These are phyloP conservation scores for Parasteatoda tepidariorum DNA, from an alignment of 1,140 invertebrate species.

Conservation along the genomic window DNA sequence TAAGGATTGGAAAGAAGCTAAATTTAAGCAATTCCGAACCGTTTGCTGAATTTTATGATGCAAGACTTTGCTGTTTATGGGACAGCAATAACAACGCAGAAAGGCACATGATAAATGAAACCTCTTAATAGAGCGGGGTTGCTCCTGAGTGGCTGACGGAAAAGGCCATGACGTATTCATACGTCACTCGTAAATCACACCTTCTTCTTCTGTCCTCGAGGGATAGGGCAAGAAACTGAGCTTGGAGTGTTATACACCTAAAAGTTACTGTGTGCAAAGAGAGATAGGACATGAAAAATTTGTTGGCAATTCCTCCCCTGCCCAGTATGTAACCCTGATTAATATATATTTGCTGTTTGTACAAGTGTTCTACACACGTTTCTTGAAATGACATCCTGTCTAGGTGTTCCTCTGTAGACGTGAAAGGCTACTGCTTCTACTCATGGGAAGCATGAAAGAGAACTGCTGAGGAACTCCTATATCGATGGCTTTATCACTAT, in stretches of 20 bases:
- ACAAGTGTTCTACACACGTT: slow-evolving; percentile 10
- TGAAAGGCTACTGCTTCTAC: slow-evolving; percentile 36
- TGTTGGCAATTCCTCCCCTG: slow-evolving; percentile 40
- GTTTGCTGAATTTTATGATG: slow-evolving; percentile 58
- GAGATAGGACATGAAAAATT: slow-evolving; percentile 53
- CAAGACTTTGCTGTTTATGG: slow-evolving; percentile 54
- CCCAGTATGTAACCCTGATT: slow-evolving; percentile 36
- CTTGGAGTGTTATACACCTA: slow-evolving; percentile 59
- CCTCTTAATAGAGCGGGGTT: slow-evolving; percentile 46
- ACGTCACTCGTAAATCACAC: slow-evolving; percentile 24
- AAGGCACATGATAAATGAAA: slow-evolving; percentile 62
- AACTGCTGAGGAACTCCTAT: slow-evolving; percentile 36
- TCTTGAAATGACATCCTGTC: slow-evolving; percentile 13
- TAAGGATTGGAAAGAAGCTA: slow-evolving; percentile 56
- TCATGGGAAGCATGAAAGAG: slow-evolving; percentile 11
- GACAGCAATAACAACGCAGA: slow-evolving; percentile 61
- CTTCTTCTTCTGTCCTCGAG: slow-evolving; percentile 13
- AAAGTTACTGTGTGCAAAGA: slow-evolving; percentile 58
- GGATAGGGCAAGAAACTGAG: slow-evolving; percentile 51
- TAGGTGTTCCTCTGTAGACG: slow-evolving; percentile 38
- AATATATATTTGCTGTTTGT: slow-evolving; percentile 10
- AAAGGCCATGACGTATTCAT: slow-evolving; percentile 39
- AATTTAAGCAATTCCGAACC: slow-evolving; percentile 54
- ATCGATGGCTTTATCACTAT: slow-evolving; percentile 46
- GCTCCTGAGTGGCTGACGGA: slow-evolving; percentile 57